Percentiles rank a stretch among this genome's conserved stretches.
These are phyloP conservation scores for Cremastobaeus sp. DNA, from an alignment of 2,888 invertebrate species.

Conservation along the genomic window DNA sequence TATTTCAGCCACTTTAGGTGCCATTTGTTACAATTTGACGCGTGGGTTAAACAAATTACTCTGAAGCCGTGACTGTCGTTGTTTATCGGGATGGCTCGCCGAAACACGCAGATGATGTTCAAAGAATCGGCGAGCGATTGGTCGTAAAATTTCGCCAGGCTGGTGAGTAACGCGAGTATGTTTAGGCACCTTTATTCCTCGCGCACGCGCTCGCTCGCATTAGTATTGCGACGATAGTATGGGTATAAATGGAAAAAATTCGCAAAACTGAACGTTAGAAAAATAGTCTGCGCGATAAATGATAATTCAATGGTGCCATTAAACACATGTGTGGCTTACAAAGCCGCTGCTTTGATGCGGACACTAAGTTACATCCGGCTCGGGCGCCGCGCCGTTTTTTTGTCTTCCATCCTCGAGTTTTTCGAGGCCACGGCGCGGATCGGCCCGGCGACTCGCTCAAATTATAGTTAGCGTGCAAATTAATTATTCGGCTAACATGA, in stretches of 20 bases:
- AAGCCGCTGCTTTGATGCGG: slow-evolving; percentile 52
- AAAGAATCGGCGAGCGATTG: background rate
- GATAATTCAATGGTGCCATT: slow-evolving; percentile 52
- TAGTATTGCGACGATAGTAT: slow-evolving; percentile 3
- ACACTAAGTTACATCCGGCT: slow-evolving; percentile 56
- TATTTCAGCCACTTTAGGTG: slow-evolving; percentile 32
- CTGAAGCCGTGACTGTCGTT: slow-evolving; percentile 5
- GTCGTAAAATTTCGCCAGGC: no score
- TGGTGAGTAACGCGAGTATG: no score
- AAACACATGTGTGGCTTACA: slow-evolving; percentile 50
- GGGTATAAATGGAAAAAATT: slow-evolving; percentile 37
- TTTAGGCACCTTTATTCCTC: no score
- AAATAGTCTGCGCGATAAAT: slow-evolving; percentile 46
- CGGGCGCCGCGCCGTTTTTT: slow-evolving; percentile 46
- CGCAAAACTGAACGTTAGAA: slow-evolving; percentile 41
- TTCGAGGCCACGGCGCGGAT: slow-evolving; percentile 21
- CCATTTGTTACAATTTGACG: slow-evolving; percentile 25
- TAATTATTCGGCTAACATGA: slow-evolving; percentile 41
- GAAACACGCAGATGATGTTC: background rate
- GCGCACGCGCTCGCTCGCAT: background rate
- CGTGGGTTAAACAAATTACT: slow-evolving; percentile 37
- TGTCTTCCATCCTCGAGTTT: slow-evolving; percentile 37
- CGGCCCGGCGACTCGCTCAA: slow-evolving; percentile 23
- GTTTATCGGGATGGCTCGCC: slow-evolving; percentile 32
- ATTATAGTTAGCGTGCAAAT: slow-evolving; percentile 51